Evolutionary conservation across 2,888 invertebrate species (phyloP).

Genomic region (Anaspis maculata): DNA sequence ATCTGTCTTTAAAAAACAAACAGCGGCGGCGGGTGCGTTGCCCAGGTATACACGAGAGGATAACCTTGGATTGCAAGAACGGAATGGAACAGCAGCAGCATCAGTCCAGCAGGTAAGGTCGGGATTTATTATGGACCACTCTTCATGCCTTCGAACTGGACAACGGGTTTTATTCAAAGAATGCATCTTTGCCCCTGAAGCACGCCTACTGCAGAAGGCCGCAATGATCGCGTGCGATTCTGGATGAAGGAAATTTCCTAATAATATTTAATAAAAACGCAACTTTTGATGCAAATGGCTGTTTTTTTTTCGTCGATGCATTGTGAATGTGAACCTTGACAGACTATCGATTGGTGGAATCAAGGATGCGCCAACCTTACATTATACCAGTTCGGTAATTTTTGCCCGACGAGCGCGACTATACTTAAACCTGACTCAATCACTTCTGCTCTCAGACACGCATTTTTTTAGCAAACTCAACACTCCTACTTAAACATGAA

Average conservation of each 20-base stretch:
- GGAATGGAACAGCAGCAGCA: too few species aligned
- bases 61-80: slow-evolving; percentile 37
- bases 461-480: too few species aligned
- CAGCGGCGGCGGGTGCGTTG: slow-evolving; percentile 32
- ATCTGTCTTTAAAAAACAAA: slow-evolving; percentile 29
- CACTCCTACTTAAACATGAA: too few species aligned
- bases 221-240: background rate
- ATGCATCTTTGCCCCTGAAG: slow-evolving; percentile 9
- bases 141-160: slow-evolving; percentile 16
- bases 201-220: background rate
- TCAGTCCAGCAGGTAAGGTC: slow-evolving; percentile 31
- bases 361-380: too few species aligned
- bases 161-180: slow-evolving; percentile 14
- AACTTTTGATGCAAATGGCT: too few species aligned
- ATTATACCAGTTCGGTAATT: too few species aligned
- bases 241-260: background rate
- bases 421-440: too few species aligned
- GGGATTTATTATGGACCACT: slow-evolving; percentile 32
- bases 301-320: too few species aligned
- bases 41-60: slow-evolving; percentile 34
- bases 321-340: too few species aligned
- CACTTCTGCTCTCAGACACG: too few species aligned
- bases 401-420: too few species aligned
- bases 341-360: too few species aligned
- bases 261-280: background rate